Evolutionary conservation across 2,113 vertebrate species (phyloP).

Genomic region (Macaca mulatta): DNA sequence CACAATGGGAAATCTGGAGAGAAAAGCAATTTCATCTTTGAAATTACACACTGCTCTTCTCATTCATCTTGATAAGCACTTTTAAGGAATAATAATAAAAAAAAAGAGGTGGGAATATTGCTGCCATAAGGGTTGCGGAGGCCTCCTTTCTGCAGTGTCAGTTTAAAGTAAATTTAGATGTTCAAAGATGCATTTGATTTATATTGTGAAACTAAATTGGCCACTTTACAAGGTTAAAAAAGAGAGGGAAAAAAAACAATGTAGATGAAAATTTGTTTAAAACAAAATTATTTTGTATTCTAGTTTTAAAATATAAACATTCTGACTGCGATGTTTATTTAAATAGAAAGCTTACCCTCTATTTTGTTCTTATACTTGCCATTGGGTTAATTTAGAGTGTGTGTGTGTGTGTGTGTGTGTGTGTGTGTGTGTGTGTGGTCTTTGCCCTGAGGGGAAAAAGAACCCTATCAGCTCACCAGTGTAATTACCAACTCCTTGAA

Average conservation of each 20-base stretch:
- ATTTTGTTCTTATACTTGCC: constrained; percentile 37
- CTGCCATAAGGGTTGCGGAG: constrained; percentile 79
- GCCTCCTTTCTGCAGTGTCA: constrained; percentile 72
- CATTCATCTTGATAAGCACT: constrained; percentile 90
- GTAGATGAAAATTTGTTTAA: neutral
- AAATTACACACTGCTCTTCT: constrained; percentile 87
- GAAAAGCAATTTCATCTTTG: constrained; percentile 90
- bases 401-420: neutral
- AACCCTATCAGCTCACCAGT: neutral
- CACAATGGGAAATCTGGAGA: constrained; percentile 77
- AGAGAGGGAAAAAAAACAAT: neutral
- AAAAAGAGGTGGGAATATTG: constrained; percentile 76
- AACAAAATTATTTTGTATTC: neutral
- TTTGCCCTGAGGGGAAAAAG: neutral
- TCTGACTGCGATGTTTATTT: neutral
- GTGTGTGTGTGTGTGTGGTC: neutral
- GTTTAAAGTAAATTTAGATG: constrained; percentile 85
- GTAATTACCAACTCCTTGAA: too few relatives aligned
- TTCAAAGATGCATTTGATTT: constrained; percentile 83
- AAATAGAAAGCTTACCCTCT: neutral
- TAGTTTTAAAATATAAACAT: neutral
- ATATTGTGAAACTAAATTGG: constrained; percentile 79
- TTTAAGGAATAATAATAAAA: constrained; percentile 81
- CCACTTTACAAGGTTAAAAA: constrained; percentile 39
- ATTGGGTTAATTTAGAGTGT: neutral